Conservation (phyloP, 2,113 vertebrate genomes). For the Poeciliopsis prolifica region DNA sequence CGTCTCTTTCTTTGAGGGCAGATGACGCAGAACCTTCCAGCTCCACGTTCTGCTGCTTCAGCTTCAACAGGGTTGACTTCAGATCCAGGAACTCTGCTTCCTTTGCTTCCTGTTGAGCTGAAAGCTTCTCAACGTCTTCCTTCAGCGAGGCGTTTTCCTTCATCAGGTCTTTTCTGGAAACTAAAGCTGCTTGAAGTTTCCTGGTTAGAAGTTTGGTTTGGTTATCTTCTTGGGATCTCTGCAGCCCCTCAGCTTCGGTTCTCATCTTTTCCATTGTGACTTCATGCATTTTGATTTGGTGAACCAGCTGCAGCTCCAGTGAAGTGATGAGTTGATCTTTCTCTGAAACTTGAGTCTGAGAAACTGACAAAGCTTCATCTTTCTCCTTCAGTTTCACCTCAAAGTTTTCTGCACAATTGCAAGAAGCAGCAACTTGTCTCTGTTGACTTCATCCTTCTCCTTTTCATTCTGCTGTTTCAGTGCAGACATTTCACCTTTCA, state of each 20-base stretch:
- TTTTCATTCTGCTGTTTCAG: conserved; percentile 68
- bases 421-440: conserved; percentile 13
- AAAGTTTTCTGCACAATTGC: conserved; percentile 37
- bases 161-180: conserved; percentile 85
- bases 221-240: conserved; percentile 63
- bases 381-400: conserved; percentile 51
- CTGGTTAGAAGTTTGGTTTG: conserved; percentile 76
- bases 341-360: conserved; percentile 50
- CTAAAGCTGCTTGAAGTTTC: conserved; percentile 87
- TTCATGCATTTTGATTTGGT: conserved; percentile 61
- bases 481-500: conserved; percentile 57
- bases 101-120: conserved; percentile 68
- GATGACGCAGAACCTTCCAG: conserved; percentile 48
- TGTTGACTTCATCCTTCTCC: conserved; percentile 21
- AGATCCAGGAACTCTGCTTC: conserved; percentile 58
- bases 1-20: conserved; percentile 65
- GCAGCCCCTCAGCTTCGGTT: conserved; percentile 51
- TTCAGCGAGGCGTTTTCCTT: conserved; percentile 82
- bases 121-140: conserved; percentile 72
- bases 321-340: conserved; percentile 67
- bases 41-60: conserved; percentile 66
- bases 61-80: conserved; percentile 58
- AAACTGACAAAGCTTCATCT: background rate
- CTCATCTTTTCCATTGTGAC: conserved; percentile 54
- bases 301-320: conserved; percentile 71